Percentiles rank a stretch among this genome's conserved stretches.
These are phyloP conservation scores for Pandemis heparana DNA, from an alignment of 2,888 invertebrate species.

Conservation along the genomic window DNA sequence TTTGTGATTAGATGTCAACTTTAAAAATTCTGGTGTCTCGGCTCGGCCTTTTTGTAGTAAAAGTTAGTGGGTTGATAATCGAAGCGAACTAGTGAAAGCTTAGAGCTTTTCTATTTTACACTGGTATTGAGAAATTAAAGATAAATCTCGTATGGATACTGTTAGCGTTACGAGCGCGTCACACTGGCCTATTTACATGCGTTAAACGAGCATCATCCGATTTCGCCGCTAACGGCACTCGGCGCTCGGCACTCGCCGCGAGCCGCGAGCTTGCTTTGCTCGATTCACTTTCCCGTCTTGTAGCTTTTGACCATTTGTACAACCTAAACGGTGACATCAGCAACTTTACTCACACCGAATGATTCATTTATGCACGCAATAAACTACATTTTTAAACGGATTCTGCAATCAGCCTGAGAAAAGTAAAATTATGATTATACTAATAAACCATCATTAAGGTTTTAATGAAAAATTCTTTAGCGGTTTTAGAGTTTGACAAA, in stretches of 20 bases:
- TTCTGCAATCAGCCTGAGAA: constrained; percentile 1
- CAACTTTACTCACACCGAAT: neutral
- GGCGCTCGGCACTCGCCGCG: constrained; percentile 60
- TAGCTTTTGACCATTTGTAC: constrained; percentile 18
- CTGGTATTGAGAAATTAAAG: neutral
- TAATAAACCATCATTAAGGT: constrained; percentile 6
- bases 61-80: neutral
- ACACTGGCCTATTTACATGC: constrained; percentile 74
- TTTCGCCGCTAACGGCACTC: constrained; percentile 79
- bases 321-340: constrained; percentile 2
- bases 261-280: constrained; percentile 50
- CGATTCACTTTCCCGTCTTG: constrained; percentile 74
- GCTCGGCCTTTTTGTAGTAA: neutral
- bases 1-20: too few species aligned
- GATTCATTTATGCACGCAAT: neutral
- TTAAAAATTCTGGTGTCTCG: too few species aligned
- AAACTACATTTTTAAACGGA: constrained; percentile 1
- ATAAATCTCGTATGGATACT: constrained; percentile 16
- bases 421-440: constrained; percentile 11
- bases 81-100: constrained; percentile 2
- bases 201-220: constrained; percentile 65
- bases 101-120: constrained; percentile 2
- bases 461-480: constrained; percentile 6
- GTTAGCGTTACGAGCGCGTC: constrained; percentile 50
- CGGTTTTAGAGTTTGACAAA: constrained; percentile 8